Evolutionary conservation across 2,113 vertebrate species (phyloP).

Genomic region (Vidua chalybeata): DNA sequence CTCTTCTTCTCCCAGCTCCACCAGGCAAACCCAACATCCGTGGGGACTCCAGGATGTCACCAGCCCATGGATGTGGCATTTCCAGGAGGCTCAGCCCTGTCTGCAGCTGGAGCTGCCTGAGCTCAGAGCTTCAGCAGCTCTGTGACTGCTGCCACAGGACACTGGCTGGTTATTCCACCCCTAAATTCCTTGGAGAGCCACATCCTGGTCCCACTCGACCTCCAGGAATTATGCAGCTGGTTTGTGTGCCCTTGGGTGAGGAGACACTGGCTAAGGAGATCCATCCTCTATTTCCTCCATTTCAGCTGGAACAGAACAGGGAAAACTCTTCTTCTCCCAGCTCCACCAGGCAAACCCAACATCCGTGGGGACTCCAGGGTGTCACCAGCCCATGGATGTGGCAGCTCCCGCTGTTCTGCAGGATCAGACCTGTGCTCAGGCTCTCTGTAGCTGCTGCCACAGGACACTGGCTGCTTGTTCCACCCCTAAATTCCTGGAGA

Average conservation of each 20-base stretch:
- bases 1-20: neutral
- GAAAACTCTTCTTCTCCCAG: neutral
- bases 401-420: neutral
- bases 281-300: fast-evolving
- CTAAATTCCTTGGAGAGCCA: neutral
- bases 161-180: neutral
- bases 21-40: neutral
- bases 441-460: neutral
- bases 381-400: neutral
- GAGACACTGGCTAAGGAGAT: too few species aligned
- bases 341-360: fast-evolving
- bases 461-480: neutral
- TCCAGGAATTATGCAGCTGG: neutral
- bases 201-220: neutral
- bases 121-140: neutral
- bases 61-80: neutral
- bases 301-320: neutral
- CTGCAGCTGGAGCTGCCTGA: neutral
- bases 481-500: neutral
- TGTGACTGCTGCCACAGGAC: neutral
- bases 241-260: neutral
- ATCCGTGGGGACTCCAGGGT: neutral
- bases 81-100: neutral
- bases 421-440: neutral
- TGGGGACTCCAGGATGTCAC: neutral